A percentile compares a stretch with the other conserved stretches of the same genome.
phyloP scores from a whole-genome alignment of 2,888 invertebrate genomes.

The Timema cristinae region DNA sequence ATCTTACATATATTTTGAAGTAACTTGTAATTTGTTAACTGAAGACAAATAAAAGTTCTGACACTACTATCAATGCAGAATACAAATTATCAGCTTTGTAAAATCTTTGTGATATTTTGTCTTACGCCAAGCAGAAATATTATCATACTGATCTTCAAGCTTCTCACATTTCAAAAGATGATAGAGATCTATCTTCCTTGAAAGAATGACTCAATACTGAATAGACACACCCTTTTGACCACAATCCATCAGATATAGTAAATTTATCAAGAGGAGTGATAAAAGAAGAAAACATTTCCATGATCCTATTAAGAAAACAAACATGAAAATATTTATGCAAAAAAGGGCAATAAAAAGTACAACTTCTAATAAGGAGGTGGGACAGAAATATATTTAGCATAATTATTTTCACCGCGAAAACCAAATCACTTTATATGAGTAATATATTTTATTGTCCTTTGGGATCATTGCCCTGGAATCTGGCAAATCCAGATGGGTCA shows the following conservation, averaged over 20 bases:
- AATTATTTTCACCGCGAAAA: not conserved
- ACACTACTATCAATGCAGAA: not conserved
- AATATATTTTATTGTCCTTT: too few relatives aligned
- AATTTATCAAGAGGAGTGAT: not conserved
- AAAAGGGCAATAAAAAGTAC: not conserved
- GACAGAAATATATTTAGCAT: not conserved
- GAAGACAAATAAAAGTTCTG: not conserved
- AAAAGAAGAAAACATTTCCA: not conserved
- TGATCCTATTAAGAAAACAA: not conserved
- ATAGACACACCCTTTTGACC: not conserved
- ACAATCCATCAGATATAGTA: constrained; percentile 7
- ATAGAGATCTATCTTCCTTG: not conserved
- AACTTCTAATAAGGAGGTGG: constrained; percentile 1
- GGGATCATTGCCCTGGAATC: too few relatives aligned
- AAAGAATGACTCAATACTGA: not conserved
- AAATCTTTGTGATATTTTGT: constrained; percentile 2
- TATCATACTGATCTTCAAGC: constrained; percentile 9
- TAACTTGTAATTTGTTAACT: too few relatives aligned
- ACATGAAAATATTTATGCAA: not conserved
- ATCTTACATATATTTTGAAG: too few relatives aligned
- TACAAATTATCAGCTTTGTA: not conserved
- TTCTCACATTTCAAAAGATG: constrained; percentile 1
- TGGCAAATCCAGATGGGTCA: not conserved
- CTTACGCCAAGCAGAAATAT: not conserved
- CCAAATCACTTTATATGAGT: too few relatives aligned